Conservation (phyloP, 2,888 invertebrate genomes). For the Rhamphomyia laevipes region DNA sequence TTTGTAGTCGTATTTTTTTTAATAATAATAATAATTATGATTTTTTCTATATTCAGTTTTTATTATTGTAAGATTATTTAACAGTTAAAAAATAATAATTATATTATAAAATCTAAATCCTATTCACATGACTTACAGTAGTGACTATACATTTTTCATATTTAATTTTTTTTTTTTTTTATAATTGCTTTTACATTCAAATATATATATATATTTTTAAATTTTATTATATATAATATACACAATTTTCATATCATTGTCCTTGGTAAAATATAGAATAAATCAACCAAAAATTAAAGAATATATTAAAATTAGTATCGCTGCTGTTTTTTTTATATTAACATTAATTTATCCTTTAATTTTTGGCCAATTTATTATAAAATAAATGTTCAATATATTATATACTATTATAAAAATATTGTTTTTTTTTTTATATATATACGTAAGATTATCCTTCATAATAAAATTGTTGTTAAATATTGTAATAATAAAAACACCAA, state of each 20-base stretch:
- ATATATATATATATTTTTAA: slow-evolving; percentile 17
- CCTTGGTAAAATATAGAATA: slow-evolving; percentile 15
- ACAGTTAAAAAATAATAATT: background rate
- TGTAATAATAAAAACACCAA: no score
- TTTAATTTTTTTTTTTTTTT: slow-evolving; percentile 4
- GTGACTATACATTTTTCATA: slow-evolving; percentile 36
- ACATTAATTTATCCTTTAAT: no score
- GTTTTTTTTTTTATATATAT: no score
- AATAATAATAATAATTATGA: slow-evolving; percentile 5
- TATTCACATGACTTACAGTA: slow-evolving; percentile 32
- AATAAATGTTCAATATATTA: no score
- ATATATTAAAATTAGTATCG: background rate
- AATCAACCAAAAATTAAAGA: slow-evolving; percentile 12
- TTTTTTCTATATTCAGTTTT: slow-evolving; percentile 2
- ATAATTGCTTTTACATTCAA: slow-evolving; percentile 21
- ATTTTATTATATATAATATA: slow-evolving; percentile 13
- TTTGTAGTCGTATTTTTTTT: slow-evolving; percentile 3
- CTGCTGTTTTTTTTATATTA: background rate
- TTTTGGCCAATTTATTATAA: no score
- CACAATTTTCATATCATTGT: slow-evolving; percentile 12
- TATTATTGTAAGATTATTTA: slow-evolving; percentile 7
- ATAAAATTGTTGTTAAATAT: no score
- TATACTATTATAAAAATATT: no score
- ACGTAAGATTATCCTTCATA: no score
- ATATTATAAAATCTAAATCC: slow-evolving; percentile 4